Conservation (phyloP, 2,113 vertebrate species). For the Nibea coibor region DNA sequence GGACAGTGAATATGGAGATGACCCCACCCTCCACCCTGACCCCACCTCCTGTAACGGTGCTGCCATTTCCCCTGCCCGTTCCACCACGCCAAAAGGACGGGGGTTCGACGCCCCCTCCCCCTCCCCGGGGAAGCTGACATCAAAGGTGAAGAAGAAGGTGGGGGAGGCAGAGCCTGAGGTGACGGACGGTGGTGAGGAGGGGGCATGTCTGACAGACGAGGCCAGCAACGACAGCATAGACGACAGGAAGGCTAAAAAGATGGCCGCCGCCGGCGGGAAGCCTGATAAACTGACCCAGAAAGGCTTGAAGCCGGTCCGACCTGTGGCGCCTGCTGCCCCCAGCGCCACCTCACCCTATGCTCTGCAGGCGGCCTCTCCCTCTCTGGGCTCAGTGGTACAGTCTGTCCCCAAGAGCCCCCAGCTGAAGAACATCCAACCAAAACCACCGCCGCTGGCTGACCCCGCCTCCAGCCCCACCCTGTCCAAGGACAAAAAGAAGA, state of each 20-base stretch:
- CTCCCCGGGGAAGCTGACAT: conserved; percentile 84
- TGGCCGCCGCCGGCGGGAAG: conserved; percentile 84
- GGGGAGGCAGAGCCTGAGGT: conserved; percentile 88
- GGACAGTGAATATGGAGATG: conserved; percentile 94
- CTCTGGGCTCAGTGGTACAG: conserved; percentile 89
- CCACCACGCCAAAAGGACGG: conserved; percentile 92
- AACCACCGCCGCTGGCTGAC: conserved; percentile 89
- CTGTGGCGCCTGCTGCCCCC: conserved; percentile 84
- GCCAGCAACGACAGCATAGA: conserved; percentile 93
- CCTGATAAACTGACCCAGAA: conserved; percentile 89
- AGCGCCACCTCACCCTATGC: conserved; percentile 84
- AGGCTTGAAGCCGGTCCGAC: conserved; percentile 88
- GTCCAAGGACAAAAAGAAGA: conserved; percentile 97
- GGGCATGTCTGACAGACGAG: conserved; percentile 88
- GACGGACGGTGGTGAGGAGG: conserved; percentile 91
- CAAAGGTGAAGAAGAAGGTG: conserved; percentile 92
- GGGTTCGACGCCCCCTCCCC: conserved; percentile 92
- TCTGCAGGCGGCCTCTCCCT: conserved; percentile 82
- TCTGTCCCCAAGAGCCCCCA: conserved; percentile 93
- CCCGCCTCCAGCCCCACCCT: conserved; percentile 90
- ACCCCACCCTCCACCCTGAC: conserved; percentile 87
- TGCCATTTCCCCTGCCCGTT: conserved; percentile 90
- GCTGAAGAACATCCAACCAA: conserved; percentile 92
- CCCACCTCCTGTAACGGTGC: conserved; percentile 89
- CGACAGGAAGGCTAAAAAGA: conserved; percentile 89